Evolutionary conservation across 2,797 vertebrate species (phyloP), one percentile per base, ranked within the genome.

Genomic region (Delichon dasypus): DNA sequence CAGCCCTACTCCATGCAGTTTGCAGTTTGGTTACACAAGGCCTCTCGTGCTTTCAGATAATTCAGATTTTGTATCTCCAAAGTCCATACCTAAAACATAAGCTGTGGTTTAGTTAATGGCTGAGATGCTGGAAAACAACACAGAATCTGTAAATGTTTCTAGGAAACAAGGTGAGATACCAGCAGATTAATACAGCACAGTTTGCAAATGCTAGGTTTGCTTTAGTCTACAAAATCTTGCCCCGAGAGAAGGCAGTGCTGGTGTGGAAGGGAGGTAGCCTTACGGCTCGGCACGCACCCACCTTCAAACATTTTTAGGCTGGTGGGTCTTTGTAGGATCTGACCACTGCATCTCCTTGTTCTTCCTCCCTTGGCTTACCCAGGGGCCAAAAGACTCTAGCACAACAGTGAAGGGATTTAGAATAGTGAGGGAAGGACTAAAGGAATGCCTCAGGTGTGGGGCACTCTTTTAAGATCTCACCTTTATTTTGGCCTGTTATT

Each of bases 1-100:
- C 34, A 38, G 5, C 26, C 11, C 12, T 3, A 0, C 4, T 55
- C 29, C 10, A 3, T 13, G 4, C 13, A 54, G 0, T 47, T 48
- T 45, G n/a, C 4, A 1, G 8, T n/a, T 50, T 1, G 19, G 6
- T 73, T 76, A 10, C 4, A 2, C 21, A 22, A 30, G 8, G 4
- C 12, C 5, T 51, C 3, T 47, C 40, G 17, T 44, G 13, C n/a
- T 72, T 78, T 72, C 23, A 27, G 12, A 0, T 32, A 45, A 22
- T 10, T 65, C 10, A 42, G 5, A 21, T 38, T 55, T 48, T 0
- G 0, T 84, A 34, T 65, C 13, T 64, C 23, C 16, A 16, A 5
- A 87, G 15, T 27, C 1, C 0, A 3, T 70, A 51, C 18, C 17
- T 75, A 53, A 50, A 76, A 47, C 2, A 5, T 16, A 27, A 42